Evolutionary conservation across 2,113 vertebrate species (phyloP).

Genomic region (Lepus americanus): DNA sequence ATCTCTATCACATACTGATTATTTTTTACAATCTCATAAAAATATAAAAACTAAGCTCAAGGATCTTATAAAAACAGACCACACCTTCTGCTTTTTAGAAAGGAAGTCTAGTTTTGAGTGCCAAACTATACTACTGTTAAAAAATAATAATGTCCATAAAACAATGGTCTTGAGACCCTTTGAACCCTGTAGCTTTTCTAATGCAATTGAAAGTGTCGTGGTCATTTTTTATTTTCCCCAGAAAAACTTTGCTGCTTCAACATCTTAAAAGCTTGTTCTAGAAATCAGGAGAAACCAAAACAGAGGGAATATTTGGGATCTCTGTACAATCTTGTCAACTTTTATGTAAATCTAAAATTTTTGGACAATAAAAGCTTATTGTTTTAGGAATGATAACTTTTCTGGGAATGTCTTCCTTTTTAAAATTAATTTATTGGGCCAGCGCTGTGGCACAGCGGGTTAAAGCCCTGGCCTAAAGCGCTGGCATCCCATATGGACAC

Average conservation of each 20-base stretch:
- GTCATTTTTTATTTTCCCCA: background rate
- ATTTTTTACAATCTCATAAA: background rate
- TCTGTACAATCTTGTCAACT: background rate
- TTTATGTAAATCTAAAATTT: background rate
- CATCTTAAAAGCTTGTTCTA: background rate
- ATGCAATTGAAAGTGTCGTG: background rate
- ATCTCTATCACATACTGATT: background rate
- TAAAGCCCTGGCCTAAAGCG: too few species aligned
- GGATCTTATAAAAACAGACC: background rate
- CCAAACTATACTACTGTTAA: background rate
- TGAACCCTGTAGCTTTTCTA: background rate
- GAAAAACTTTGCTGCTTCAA: background rate
- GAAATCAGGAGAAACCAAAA: background rate
- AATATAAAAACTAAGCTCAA: slow-evolving; percentile 6
- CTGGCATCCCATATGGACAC: too few species aligned
- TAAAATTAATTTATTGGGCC: too few species aligned
- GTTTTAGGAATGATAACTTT: background rate
- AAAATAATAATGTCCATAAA: background rate
- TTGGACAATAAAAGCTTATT: background rate
- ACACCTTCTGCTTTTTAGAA: background rate
- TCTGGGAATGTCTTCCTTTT: background rate
- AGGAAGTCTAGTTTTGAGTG: background rate
- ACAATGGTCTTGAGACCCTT: background rate
- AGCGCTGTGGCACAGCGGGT: too few species aligned
- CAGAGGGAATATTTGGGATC: background rate